A percentile compares a stretch with the other conserved stretches of the same genome.
phyloP scores from a whole-genome alignment of 1,140 invertebrate species.

The Pentalonia nigronervosa region DNA sequence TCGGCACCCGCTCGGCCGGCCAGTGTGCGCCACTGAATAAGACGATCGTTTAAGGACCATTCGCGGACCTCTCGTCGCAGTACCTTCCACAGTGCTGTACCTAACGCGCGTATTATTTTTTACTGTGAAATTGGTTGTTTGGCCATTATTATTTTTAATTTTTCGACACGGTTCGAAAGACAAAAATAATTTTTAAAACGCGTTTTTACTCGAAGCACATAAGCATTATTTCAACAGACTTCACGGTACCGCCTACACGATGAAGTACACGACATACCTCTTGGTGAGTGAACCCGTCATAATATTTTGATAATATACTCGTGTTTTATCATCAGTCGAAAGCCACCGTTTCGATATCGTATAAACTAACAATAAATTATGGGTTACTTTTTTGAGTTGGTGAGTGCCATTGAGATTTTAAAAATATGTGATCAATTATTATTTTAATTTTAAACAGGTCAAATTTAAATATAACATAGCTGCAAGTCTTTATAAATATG shows the following conservation, averaged over 20 bases:
- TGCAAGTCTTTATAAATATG: neutral
- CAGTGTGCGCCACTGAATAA: conserved; percentile 36
- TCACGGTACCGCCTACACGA: neutral
- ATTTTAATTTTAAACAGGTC: neutral
- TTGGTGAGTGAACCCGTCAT: conserved; percentile 32
- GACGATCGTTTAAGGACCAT: conserved; percentile 46
- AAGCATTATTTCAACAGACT: neutral
- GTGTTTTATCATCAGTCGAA: neutral
- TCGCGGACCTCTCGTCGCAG: conserved; percentile 13
- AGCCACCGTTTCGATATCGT: neutral
- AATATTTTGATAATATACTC: neutral
- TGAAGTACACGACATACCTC: conserved; percentile 24
- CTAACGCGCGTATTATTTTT: neutral
- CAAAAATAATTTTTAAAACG: neutral
- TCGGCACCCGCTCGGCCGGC: neutral
- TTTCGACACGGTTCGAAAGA: neutral
- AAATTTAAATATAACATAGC: neutral
- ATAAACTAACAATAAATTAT: neutral
- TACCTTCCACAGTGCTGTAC: neutral
- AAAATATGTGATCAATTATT: neutral
- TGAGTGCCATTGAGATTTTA: neutral
- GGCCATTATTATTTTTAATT: neutral
- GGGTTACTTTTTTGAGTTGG: neutral
- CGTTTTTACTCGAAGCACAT: neutral
- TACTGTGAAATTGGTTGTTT: neutral